Evolutionary conservation across 1,140 invertebrate genomes (phyloP).

Genomic region (Mylabris phalerata): DNA sequence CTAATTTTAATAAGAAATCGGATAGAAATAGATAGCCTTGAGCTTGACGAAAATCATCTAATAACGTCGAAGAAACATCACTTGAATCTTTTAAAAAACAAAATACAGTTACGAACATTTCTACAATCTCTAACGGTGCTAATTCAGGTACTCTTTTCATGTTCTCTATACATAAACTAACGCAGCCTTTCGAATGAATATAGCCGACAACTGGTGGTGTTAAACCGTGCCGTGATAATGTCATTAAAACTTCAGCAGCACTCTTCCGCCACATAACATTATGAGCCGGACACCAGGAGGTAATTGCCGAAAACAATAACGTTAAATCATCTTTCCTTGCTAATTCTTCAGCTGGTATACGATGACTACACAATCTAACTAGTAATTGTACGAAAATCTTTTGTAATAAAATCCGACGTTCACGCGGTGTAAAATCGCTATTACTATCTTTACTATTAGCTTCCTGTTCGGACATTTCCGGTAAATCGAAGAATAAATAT

Average conservation of each 20-base stretch:
- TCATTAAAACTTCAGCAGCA: constrained; percentile 93
- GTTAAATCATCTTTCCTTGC: constrained; percentile 94
- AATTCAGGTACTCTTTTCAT: constrained; percentile 90
- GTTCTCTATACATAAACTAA: constrained; percentile 92
- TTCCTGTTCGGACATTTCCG: constrained; percentile 77
- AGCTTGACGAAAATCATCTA: constrained; percentile 92
- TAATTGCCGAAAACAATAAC: constrained; percentile 93
- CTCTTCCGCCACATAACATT: constrained; percentile 96
- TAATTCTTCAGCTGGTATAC: constrained; percentile 90
- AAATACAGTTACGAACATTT: constrained; percentile 98
- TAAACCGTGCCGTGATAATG: constrained; percentile 87
- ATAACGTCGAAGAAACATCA: constrained; percentile 85
- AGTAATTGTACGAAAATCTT: constrained; percentile 83
- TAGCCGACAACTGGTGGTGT: constrained; percentile 90
- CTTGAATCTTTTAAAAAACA: constrained; percentile 98
- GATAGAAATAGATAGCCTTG: constrained; percentile 93
- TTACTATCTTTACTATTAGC: constrained; percentile 62
- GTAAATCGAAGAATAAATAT: constrained; percentile 97
- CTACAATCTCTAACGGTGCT: constrained; percentile 90
- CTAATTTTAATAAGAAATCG: constrained; percentile 86
- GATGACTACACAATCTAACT: constrained; percentile 85
- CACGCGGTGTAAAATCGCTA: constrained; percentile 85
- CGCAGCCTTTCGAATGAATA: constrained; percentile 95
- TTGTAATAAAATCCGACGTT: constrained; percentile 86
- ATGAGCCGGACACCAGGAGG: constrained; percentile 84